A percentile compares a stretch with the other conserved stretches of the same genome.
Conservation (phyloP, 1,140 invertebrate genomes). For the Trichonephila clavata region DNA sequence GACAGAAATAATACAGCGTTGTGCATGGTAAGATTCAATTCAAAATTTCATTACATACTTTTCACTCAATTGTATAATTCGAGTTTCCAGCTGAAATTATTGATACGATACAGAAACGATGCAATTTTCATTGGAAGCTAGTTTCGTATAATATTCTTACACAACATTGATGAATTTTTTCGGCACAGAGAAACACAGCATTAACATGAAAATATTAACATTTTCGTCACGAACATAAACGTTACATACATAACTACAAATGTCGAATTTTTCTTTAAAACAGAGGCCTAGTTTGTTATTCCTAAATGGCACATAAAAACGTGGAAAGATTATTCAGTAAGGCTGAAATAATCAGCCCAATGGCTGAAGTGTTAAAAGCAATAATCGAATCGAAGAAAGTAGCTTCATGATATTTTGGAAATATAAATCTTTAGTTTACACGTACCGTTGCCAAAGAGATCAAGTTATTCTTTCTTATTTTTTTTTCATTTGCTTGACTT, state of each 20-base stretch:
- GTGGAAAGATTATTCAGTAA: neutral
- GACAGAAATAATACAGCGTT: neutral
- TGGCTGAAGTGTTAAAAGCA: constrained; percentile 37
- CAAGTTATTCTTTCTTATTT: constrained; percentile 5
- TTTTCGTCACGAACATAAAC: neutral
- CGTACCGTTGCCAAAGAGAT: constrained; percentile 14
- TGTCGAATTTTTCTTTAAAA: constrained; percentile 2
- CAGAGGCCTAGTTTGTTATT: neutral
- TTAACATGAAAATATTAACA: neutral
- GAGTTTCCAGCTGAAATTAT: neutral
- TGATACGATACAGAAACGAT: neutral
- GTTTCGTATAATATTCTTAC: neutral
- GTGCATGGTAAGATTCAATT: neutral
- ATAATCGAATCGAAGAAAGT: neutral
- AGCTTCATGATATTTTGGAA: neutral
- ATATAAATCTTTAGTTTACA: constrained; percentile 1
- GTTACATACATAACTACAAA: constrained; percentile 4
- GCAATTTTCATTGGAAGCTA: neutral
- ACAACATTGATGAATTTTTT: neutral
- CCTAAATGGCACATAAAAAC: constrained; percentile 37
- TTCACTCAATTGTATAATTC: neutral
- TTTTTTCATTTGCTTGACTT: neutral
- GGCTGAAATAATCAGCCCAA: neutral
- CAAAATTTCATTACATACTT: neutral
- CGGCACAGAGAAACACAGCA: neutral